Evolutionary conservation across 2,888 invertebrate genomes (phyloP), one percentile per base, ranked within the genome.

Genomic region (Crocallis elinguaria): DNA sequence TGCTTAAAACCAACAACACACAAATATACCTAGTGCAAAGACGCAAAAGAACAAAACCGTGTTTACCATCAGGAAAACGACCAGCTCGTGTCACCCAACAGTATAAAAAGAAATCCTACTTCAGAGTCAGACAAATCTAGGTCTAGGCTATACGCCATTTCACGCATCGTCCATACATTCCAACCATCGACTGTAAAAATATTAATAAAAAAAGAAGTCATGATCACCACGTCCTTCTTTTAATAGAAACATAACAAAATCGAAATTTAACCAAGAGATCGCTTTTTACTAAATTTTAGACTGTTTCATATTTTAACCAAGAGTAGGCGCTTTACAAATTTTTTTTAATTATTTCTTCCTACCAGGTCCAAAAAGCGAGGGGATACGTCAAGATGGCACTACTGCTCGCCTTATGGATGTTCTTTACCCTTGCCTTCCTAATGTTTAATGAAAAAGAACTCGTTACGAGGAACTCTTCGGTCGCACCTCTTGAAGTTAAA

Each of bases 381-480:
- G 76, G 83, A 58, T 86, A 86, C 58, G 66, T 82, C 0, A 95
- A 94, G 80, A 92, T 95, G 68, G 75, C 86, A 0, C 60, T 93
- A 0, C 86, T 96, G 0, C 77, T 94, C 1, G 84, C 87, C 0
- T 92, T 94, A 41, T 96, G 96, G 96, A 66, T 93, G 0, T 86
- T 94, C 61, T 95, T 95, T 74, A 95, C 95, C 0, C 88, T 92
- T 3, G 92, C 94, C 6, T 92, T 96, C 60, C 93, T 95, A 86
- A 89, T 93, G 68, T 95, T 94, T 71, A 94, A 93, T 58, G 96
- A 95, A 66, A 94, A 93, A 70, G 92, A 94, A 25, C 89, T 92
- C 36, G 81, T 92, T 13, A 84, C 92, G 39, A 94, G 94, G 68
- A 94, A 94, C 68, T 88, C 96, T 0, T 94, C 93, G 2, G 86